Conservation (phyloP, 2,888 invertebrate genomes). For the Stomorhina lunata region DNA sequence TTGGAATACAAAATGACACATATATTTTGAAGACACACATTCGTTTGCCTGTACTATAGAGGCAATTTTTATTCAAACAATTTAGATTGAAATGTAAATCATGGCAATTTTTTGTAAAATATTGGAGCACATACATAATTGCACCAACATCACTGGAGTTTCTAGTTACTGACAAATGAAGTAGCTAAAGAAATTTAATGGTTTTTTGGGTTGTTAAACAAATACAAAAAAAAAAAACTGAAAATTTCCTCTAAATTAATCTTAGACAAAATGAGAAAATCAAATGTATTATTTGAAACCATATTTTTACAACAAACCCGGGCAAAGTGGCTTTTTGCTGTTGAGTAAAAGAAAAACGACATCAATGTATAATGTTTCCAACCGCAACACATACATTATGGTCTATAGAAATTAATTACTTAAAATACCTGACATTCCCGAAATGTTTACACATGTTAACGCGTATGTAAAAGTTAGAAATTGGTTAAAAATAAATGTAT, state of each 20-base stretch:
- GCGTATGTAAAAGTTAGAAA: not conserved
- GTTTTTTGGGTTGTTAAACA: conserved; percentile 9
- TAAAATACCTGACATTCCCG: conserved; percentile 35
- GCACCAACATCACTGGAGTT: not conserved
- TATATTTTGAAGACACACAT: not conserved
- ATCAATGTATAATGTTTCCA: conserved; percentile 2
- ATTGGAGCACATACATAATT: too few species aligned
- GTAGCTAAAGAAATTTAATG: conserved; percentile 4
- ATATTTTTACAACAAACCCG: not conserved
- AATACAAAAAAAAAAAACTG: not conserved
- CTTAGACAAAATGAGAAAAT: conserved; percentile 7
- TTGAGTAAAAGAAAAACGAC: not conserved
- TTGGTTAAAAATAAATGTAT: not conserved
- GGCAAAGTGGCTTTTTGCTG: not conserved
- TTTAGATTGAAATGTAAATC: not conserved
- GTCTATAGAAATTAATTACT: conserved; percentile 58
- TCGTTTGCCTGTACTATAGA: not conserved
- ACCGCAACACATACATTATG: conserved; percentile 47
- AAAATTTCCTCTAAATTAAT: conserved; percentile 35
- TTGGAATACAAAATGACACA: not conserved
- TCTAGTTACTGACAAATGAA: not conserved
- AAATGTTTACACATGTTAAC: conserved; percentile 15
- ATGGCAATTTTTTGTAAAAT: not conserved
- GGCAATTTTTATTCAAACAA: not conserved
- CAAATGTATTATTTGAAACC: conserved; percentile 11